Percentiles rank a stretch among this genome's conserved stretches.
These are phyloP conservation scores for Drosophila lutescens DNA, from an alignment of 2,888 invertebrate species.

Conservation along the genomic window DNA sequence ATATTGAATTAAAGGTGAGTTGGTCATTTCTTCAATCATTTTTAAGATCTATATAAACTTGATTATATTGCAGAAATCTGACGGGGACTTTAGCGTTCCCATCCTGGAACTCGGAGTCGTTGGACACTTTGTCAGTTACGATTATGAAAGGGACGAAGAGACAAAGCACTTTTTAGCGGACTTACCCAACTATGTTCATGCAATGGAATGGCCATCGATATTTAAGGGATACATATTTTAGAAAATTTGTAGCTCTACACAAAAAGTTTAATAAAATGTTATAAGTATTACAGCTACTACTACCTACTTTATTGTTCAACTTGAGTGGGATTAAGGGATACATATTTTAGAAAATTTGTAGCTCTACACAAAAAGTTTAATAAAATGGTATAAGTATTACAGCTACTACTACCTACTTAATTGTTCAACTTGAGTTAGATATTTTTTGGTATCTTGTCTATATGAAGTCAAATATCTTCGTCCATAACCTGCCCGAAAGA, in stretches of 20 bases:
- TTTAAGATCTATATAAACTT: not conserved
- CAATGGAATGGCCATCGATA: constrained; percentile 85
- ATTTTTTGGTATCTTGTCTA: no score
- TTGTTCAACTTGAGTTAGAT: no score
- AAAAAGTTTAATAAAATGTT: not conserved
- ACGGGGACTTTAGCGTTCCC: constrained; percentile 54
- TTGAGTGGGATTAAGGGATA: constrained; percentile 83
- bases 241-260: not conserved
- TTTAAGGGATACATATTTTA: constrained; percentile 83
- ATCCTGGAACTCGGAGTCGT: constrained; percentile 84
- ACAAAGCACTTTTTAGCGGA: constrained; percentile 84
- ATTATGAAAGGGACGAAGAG: constrained; percentile 83
- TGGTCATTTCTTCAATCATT: not conserved
- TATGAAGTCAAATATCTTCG: no score
- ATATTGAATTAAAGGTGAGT: constrained; percentile 63
- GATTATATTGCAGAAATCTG: constrained; percentile 34
- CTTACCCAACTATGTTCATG: constrained; percentile 86
- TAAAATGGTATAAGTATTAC: not conserved
- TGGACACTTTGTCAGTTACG: constrained; percentile 85
- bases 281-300: no score
- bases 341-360: constrained; percentile 61
- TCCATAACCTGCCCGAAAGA: no score
- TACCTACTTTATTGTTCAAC: no score
- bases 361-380: not conserved
- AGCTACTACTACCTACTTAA: no score